Evolutionary conservation across 2,888 invertebrate species (phyloP).

Genomic region (Platycheirus albimanus): DNA sequence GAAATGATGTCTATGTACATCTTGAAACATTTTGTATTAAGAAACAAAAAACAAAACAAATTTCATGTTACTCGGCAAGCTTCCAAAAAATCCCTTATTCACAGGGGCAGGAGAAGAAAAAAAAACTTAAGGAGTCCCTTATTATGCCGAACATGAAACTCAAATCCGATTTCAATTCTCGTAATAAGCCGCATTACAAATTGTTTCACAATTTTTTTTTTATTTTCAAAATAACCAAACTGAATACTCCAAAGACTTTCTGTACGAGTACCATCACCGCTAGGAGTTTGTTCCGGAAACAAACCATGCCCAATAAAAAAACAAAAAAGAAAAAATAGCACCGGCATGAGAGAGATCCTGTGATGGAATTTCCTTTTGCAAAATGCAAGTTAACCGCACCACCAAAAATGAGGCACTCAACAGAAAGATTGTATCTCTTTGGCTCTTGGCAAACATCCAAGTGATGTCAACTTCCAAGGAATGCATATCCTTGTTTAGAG

Average conservation of each 20-base stretch:
- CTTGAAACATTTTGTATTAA: no score
- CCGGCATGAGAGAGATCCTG: neutral
- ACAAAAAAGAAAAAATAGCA: neutral
- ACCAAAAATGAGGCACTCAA: constrained; percentile 69
- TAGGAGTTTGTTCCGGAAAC: constrained; percentile 17
- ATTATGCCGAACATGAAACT: constrained; percentile 71
- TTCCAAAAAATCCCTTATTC: constrained; percentile 31
- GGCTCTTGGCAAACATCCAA: constrained; percentile 69
- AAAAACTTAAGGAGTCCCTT: constrained; percentile 51
- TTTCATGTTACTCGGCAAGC: constrained; percentile 32
- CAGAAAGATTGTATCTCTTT: constrained; percentile 61
- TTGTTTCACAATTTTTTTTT: constrained; percentile 64
- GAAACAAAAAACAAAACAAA: neutral
- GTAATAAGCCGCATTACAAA: constrained; percentile 74
- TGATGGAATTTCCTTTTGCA: constrained; percentile 18
- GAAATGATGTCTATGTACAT: constrained; percentile 1
- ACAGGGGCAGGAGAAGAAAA: neutral
- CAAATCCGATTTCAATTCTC: constrained; percentile 72
- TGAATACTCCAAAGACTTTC: constrained; percentile 40
- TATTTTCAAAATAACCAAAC: constrained; percentile 49
- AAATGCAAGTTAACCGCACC: constrained; percentile 71
- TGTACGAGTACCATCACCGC: neutral
- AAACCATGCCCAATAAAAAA: constrained; percentile 26
- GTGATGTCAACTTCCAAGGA: constrained; percentile 65
- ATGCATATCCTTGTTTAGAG: constrained; percentile 61